phyloP scores from a whole-genome alignment of 2,113 vertebrate genomes.

The Micromys minutus region DNA sequence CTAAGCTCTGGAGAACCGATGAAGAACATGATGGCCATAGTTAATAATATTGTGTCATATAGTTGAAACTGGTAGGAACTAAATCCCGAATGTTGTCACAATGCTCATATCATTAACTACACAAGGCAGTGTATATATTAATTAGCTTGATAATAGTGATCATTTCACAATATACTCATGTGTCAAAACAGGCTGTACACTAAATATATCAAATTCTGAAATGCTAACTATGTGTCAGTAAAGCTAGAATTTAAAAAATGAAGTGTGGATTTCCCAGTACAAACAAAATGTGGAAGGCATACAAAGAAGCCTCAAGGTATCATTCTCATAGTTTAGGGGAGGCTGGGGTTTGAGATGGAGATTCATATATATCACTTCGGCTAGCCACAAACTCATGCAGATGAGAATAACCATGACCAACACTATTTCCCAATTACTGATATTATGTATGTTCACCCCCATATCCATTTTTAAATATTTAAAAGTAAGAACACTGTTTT shows the following conservation, averaged over 20 bases:
- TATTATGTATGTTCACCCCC: not conserved
- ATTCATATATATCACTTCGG: too few relatives aligned
- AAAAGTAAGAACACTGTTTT: not conserved
- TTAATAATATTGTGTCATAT: not conserved
- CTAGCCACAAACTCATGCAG: not conserved
- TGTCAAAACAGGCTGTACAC: not conserved
- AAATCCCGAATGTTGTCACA: not conserved
- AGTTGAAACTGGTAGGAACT: not conserved
- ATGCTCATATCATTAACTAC: not conserved
- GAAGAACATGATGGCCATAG: not conserved
- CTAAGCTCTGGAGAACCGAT: not conserved
- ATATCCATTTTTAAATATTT: not conserved
- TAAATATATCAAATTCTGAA: not conserved
- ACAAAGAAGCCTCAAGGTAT: not conserved
- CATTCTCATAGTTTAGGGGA: not conserved
- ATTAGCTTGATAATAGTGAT: not conserved
- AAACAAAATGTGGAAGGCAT: not conserved
- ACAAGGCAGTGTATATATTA: not conserved
- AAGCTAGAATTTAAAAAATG: not conserved
- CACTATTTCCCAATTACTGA: not conserved
- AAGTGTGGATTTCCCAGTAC: not conserved
- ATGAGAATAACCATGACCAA: too few relatives aligned
- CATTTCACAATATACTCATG: not conserved
- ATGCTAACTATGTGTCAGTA: not conserved
- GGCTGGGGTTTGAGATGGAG: too few relatives aligned